These are phyloP conservation scores for Leucoraja ocellata DNA, from an alignment of 2,797 vertebrate genomes.

Conservation along the genomic window DNA sequence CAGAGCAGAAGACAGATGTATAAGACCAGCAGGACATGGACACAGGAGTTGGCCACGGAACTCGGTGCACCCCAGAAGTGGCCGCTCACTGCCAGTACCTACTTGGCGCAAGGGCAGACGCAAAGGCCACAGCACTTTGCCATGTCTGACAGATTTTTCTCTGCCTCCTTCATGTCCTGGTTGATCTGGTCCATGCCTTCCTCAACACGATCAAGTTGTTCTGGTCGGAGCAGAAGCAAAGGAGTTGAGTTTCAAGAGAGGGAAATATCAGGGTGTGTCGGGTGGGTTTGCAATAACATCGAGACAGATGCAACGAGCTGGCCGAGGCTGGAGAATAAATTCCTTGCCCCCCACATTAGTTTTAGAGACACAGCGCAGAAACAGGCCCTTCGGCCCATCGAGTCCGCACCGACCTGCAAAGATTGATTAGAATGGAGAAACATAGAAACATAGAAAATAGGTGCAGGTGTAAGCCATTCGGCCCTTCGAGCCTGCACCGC, in stretches of 20 bases:
- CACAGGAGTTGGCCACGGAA: neutral
- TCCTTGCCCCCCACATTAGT: no score
- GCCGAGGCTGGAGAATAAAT: neutral
- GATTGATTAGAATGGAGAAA: no score
- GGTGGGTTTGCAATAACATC: neutral
- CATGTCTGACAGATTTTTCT: slow-evolving; percentile 35
- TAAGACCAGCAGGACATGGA: neutral
- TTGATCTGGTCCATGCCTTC: slow-evolving; percentile 36
- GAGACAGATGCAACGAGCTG: neutral
- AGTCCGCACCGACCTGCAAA: no score
- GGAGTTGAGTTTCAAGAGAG: slow-evolving; percentile 18
- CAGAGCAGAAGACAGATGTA: neutral
- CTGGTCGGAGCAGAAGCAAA: slow-evolving; percentile 23
- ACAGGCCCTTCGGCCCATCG: no score
- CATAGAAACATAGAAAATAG: no score
- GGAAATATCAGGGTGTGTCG: neutral
- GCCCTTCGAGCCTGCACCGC: no score
- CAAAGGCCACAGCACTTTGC: slow-evolving; percentile 38
- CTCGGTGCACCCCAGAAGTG: neutral
- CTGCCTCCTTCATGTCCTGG: slow-evolving; percentile 38
- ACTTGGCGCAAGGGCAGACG: slow-evolving; percentile 34
- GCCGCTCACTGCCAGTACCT: slow-evolving; percentile 1
- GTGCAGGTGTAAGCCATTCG: no score
- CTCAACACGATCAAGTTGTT: slow-evolving; percentile 37
- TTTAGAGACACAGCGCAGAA: no score